Conservation (phyloP, 2,888 invertebrate genomes). For the Nymphalis urticae region DNA sequence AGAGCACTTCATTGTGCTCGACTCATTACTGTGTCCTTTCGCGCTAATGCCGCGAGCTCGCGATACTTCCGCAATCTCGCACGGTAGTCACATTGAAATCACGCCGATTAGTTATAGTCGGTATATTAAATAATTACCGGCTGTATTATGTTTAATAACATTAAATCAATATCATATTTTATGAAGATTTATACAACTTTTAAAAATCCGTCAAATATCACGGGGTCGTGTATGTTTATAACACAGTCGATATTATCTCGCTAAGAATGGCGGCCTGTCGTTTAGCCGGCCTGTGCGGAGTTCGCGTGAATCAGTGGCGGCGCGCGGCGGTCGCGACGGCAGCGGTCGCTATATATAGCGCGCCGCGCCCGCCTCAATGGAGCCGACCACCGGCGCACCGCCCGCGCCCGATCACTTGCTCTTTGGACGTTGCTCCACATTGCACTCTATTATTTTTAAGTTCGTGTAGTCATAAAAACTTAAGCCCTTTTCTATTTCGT, state of each 20-base stretch:
- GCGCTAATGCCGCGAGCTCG: conserved; percentile 9
- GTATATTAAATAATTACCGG: not conserved
- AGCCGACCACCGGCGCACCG: conserved; percentile 27
- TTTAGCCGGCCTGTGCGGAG: not conserved
- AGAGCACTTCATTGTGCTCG: conserved; percentile 22
- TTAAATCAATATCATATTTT: not conserved
- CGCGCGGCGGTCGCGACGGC: conserved; percentile 6
- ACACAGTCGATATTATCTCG: not conserved
- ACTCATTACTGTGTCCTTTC: conserved; percentile 10
- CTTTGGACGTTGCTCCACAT: conserved; percentile 15
- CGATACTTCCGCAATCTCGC: conserved; percentile 16
- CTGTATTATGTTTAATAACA: not conserved
- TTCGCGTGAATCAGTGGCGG: conserved; percentile 28
- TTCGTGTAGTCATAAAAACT: not conserved
- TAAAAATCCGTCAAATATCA: not conserved
- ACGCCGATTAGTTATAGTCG: not conserved
- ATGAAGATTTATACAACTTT: not conserved
- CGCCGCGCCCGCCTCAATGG: conserved; percentile 29
- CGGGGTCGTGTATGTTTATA: not conserved
- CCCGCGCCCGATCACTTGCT: conserved; percentile 3
- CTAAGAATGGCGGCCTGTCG: not conserved
- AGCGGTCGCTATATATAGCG: conserved; percentile 31
- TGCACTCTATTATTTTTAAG: conserved; percentile 16
- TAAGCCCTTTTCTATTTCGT: not conserved
- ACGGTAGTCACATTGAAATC: not conserved